Conservation (phyloP, 2,113 vertebrate genomes). For the Baryphthengus martii region DNA sequence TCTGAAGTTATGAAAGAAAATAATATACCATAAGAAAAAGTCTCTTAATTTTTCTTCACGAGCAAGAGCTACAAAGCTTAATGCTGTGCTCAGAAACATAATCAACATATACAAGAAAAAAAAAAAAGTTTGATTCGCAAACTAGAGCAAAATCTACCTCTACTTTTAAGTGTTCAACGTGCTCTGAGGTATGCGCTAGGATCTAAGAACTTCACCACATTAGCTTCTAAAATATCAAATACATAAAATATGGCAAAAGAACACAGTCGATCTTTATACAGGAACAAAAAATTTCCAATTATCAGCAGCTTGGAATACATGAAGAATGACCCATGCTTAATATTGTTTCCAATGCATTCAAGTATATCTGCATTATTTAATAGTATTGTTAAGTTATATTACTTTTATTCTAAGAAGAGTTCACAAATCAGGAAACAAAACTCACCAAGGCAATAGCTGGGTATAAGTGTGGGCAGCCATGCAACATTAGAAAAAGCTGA, state of each 20-base stretch:
- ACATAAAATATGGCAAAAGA: neutral
- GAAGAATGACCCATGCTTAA: neutral
- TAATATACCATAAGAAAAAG: neutral
- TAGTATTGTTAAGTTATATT: neutral
- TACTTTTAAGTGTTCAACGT: neutral
- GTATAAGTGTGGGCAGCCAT: constrained; percentile 94
- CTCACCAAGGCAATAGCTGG: constrained; percentile 95
- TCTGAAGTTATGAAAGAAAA: neutral
- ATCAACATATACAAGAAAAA: neutral
- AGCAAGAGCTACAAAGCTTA: neutral
- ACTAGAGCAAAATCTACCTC: neutral
- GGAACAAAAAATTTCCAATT: neutral
- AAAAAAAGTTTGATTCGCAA: neutral
- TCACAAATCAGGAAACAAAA: neutral
- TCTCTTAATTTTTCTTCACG: neutral
- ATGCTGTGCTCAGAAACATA: neutral
- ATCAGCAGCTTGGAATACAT: neutral
- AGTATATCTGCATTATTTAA: neutral
- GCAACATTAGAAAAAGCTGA: constrained; percentile 97
- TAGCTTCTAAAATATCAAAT: neutral
- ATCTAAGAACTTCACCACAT: neutral
- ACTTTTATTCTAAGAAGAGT: neutral
- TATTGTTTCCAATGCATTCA: neutral
- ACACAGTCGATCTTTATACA: neutral
- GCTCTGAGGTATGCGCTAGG: neutral